Conservation (phyloP, 2,888 invertebrate species). For the Athalia cordata region DNA sequence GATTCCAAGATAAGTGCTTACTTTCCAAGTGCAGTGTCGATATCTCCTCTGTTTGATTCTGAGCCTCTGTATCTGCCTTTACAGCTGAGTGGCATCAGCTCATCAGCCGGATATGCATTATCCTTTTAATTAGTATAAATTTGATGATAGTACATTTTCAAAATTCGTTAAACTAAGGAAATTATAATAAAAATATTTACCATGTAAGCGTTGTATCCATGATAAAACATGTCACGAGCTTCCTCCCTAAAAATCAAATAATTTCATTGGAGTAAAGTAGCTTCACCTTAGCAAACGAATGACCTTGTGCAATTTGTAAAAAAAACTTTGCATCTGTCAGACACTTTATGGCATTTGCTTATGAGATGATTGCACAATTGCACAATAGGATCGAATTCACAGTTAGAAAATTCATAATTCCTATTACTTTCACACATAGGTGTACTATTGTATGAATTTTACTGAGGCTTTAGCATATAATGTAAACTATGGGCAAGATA, state of each 20-base stretch:
- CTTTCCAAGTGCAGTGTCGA: slow-evolving; percentile 98
- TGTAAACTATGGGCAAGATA: too few species aligned
- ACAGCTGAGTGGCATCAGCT: slow-evolving; percentile 97
- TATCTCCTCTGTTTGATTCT: slow-evolving; percentile 94
- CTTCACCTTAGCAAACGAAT: background rate
- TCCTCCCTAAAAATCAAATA: slow-evolving; percentile 82
- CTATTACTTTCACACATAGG: too few species aligned
- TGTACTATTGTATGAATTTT: too few species aligned
- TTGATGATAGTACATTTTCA: background rate
- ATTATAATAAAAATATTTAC: slow-evolving; percentile 69
- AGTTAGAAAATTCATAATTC: too few species aligned
- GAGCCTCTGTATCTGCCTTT: slow-evolving; percentile 93
- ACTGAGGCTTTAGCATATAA: too few species aligned
- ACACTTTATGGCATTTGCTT: too few species aligned
- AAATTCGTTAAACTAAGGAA: background rate
- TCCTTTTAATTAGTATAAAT: slow-evolving; percentile 72
- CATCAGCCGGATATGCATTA: slow-evolving; percentile 98
- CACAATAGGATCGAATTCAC: too few species aligned
- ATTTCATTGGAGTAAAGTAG: background rate
- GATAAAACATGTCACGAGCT: slow-evolving; percentile 96
- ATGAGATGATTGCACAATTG: too few species aligned
- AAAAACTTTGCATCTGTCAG: too few species aligned
- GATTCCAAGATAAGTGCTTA: slow-evolving; percentile 75
- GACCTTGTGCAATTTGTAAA: too few species aligned
- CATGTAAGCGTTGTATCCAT: slow-evolving; percentile 97